Conservation (phyloP, 2,113 vertebrate genomes). For the Elephantulus edwardii region DNA sequence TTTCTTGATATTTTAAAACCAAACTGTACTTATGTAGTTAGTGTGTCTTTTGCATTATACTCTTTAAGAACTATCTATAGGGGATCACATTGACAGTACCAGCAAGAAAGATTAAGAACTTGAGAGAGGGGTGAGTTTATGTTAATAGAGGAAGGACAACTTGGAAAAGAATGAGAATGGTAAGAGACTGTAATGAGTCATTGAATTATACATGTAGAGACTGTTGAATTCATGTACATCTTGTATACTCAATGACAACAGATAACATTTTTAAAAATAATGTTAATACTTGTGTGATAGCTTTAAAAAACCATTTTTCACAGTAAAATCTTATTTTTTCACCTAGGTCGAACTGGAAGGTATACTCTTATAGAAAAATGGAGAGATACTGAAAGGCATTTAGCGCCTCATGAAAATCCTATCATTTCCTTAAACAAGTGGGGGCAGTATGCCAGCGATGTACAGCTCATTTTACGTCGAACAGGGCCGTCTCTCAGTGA, state of each 20-base stretch:
- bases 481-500: slow-evolving; percentile 95
- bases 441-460: slow-evolving; percentile 98
- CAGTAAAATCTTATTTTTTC: neutral
- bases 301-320: slow-evolving; percentile 20
- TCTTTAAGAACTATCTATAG: neutral
- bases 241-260: neutral
- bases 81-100: neutral
- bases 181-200: neutral
- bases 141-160: neutral
- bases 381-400: slow-evolving; percentile 94
- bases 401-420: slow-evolving; percentile 95
- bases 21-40: neutral
- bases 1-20: neutral
- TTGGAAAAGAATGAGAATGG: neutral
- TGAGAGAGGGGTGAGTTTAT: neutral
- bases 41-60: neutral
- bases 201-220: neutral
- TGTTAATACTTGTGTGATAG: neutral
- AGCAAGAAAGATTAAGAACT: neutral
- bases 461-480: slow-evolving; percentile 94
- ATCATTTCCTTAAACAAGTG: slow-evolving; percentile 97
- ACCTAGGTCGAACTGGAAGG: slow-evolving; percentile 93
- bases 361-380: slow-evolving; percentile 98
- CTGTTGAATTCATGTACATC: neutral
- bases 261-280: too few relatives aligned